Conservation (phyloP, 2,797 vertebrate genomes). For the Ataeniobius toweri region DNA sequence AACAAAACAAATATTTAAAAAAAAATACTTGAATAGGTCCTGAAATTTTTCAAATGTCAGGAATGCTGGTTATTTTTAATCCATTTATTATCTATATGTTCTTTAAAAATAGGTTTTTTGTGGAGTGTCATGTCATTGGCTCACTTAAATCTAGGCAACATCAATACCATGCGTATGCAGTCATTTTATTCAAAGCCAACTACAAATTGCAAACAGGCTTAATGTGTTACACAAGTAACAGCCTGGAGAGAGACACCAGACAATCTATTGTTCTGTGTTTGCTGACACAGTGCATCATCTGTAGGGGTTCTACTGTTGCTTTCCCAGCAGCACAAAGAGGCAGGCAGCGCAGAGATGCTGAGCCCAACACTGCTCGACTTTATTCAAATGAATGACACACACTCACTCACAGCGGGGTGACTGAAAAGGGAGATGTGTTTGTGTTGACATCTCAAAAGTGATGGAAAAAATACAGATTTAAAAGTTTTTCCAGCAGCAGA, state of each 20-base stretch:
- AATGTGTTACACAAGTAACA: constrained; percentile 45
- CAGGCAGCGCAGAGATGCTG: constrained; percentile 7
- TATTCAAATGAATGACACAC: not conserved
- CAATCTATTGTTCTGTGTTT: constrained; percentile 15
- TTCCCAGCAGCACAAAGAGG: constrained; percentile 29
- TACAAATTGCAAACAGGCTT: constrained; percentile 42
- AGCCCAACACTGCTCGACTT: constrained; percentile 6
- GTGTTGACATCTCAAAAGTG: constrained; percentile 17
- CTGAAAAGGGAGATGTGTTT: not conserved
- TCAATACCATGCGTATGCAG: not conserved
- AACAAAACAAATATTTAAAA: too few species aligned
- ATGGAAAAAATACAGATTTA: not conserved
- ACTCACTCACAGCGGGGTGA: not conserved
- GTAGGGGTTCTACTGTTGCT: constrained; percentile 50
- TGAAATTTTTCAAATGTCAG: too few species aligned
- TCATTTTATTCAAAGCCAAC: constrained; percentile 19
- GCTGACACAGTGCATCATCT: constrained; percentile 17
- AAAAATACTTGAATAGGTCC: too few species aligned
- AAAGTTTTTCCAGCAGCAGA: not conserved
- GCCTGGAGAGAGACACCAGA: constrained; percentile 22
- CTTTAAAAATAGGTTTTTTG: not conserved
- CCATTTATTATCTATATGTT: not conserved
- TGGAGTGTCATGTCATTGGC: not conserved
- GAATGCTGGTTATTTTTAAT: not conserved
- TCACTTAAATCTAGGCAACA: not conserved